A percentile compares a stretch with the other conserved stretches of the same genome.
Evolutionary conservation across 2,888 invertebrate genomes (phyloP).

Genomic region (Apeira syringaria): DNA sequence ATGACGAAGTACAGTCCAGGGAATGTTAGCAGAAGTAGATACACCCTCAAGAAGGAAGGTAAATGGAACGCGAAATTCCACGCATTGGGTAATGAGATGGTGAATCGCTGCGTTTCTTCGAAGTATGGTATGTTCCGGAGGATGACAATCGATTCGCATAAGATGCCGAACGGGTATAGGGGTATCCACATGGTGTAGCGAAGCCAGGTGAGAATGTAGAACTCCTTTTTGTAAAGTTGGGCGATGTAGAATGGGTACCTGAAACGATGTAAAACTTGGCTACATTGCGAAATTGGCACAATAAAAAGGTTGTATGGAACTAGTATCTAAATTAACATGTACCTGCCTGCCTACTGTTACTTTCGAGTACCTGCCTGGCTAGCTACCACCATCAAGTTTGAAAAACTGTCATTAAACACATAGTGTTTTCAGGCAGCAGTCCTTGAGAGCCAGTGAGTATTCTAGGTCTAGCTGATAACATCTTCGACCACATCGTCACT

Average conservation of each 20-base stretch:
- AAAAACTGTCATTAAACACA: too few relatives aligned
- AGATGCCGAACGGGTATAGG: slow-evolving; percentile 94
- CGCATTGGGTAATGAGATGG: slow-evolving; percentile 90
- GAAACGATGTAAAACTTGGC: too few relatives aligned
- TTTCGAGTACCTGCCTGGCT: too few relatives aligned
- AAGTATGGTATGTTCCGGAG: slow-evolving; percentile 94
- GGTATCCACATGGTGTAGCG: slow-evolving; percentile 97
- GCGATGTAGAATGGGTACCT: slow-evolving; percentile 97
- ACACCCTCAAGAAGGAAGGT: slow-evolving; percentile 90
- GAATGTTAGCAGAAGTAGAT: slow-evolving; percentile 89
- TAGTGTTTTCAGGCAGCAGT: too few relatives aligned
- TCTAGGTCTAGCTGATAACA: too few relatives aligned
- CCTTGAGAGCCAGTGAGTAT: too few relatives aligned
- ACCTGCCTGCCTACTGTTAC: too few relatives aligned
- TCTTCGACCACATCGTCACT: too few relatives aligned
- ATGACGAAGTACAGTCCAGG: slow-evolving; percentile 91
- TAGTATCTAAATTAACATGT: too few relatives aligned
- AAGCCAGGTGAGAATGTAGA: slow-evolving; percentile 93
- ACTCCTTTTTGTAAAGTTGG: slow-evolving; percentile 89
- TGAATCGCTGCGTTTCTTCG: slow-evolving; percentile 91
- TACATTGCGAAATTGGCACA: too few relatives aligned
- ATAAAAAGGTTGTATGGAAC: too few relatives aligned
- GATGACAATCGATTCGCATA: slow-evolving; percentile 93
- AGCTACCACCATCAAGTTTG: too few relatives aligned
- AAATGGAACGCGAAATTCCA: slow-evolving; percentile 95